Evolutionary conservation across 2,888 invertebrate species (phyloP).

Genomic region (Exocentrus adspersus): DNA sequence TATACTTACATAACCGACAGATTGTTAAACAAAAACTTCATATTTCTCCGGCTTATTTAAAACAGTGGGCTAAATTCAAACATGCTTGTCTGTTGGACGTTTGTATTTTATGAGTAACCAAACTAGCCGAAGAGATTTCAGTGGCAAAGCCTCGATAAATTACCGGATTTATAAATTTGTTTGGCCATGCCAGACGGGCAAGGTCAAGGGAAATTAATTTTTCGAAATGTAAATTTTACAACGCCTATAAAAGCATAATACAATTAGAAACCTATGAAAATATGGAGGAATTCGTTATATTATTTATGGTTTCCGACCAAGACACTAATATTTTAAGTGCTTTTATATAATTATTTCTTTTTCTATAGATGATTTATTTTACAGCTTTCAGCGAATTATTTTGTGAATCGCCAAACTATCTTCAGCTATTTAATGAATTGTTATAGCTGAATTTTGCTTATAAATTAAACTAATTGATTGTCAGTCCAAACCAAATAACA

Average conservation of each 20-base stretch:
- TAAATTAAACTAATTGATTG: too few species aligned
- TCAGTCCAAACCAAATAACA: too few species aligned
- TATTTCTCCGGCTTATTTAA: too few species aligned
- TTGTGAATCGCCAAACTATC: too few species aligned
- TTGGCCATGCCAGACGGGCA: not conserved
- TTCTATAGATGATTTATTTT: not conserved
- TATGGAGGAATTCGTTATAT: constrained; percentile 1
- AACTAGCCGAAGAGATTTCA: not conserved
- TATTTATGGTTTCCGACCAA: constrained; percentile 18
- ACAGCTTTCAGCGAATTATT: not conserved
- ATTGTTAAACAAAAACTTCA: too few species aligned
- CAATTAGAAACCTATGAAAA: constrained; percentile 12
- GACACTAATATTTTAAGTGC: not conserved
- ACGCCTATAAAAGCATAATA: constrained; percentile 13
- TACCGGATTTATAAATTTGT: not conserved
- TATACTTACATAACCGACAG: too few species aligned
- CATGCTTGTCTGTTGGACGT: too few species aligned
- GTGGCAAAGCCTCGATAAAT: not conserved
- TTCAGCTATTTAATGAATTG: too few species aligned
- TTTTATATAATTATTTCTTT: too few species aligned
- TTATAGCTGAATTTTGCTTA: too few species aligned
- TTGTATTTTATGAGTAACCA: not conserved
- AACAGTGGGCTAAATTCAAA: too few species aligned
- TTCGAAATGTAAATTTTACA: constrained; percentile 15
- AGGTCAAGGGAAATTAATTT: constrained; percentile 13